Evolutionary conservation across 2,797 vertebrate genomes (phyloP).

Genomic region (Tragopan temminckii): DNA sequence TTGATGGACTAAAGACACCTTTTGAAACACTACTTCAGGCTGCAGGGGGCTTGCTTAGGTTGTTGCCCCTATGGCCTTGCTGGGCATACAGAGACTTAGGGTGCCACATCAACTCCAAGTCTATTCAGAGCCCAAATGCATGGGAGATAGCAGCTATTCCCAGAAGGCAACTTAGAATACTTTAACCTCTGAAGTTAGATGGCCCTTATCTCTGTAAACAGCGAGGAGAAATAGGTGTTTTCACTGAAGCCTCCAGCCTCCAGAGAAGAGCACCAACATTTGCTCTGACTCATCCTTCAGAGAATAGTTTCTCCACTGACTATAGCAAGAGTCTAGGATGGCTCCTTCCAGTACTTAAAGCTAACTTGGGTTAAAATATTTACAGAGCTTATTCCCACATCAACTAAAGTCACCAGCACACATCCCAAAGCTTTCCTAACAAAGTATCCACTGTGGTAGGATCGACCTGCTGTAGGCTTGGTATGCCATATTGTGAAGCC

Average conservation of each 20-base stretch:
- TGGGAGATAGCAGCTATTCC: neutral
- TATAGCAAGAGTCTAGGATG: neutral
- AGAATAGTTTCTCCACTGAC: neutral
- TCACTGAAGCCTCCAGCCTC: neutral
- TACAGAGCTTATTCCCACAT: neutral
- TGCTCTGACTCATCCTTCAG: neutral
- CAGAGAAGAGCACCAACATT: neutral
- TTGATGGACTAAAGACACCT: neutral
- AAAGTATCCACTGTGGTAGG: neutral
- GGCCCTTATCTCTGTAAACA: neutral
- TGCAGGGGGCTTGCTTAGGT: neutral
- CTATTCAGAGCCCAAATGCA: neutral
- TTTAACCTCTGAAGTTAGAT: fast-evolving
- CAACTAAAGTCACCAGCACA: neutral
- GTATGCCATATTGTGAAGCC: neutral
- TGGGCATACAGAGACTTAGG: neutral
- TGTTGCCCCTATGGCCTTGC: neutral
- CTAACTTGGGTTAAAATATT: neutral
- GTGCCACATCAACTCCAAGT: neutral
- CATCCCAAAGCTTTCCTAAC: neutral
- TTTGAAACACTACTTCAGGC: neutral
- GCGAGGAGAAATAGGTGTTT: neutral
- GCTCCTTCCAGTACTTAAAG: neutral
- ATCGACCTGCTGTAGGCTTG: neutral
- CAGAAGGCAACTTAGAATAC: neutral